Base-by-base conservation (phyloP, 2,888 invertebrate genomes). In the Nebria salina region DNA sequence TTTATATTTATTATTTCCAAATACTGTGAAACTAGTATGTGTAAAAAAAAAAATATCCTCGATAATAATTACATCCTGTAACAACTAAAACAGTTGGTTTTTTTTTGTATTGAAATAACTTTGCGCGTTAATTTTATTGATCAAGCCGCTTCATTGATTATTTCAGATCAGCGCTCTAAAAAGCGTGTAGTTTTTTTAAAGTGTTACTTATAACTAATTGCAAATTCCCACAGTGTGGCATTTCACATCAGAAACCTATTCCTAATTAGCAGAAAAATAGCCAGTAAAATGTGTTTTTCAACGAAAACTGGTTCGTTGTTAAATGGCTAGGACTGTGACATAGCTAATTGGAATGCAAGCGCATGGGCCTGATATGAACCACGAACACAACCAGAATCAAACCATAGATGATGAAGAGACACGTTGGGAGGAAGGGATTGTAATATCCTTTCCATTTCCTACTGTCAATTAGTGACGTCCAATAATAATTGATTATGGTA, bases 401-500 rank as follows among this genome's bases (percentile, higher is more conserved):
- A 25, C 68, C 26, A 34, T 34, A 0, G 13, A 70, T 34, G 34
- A 4, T 7, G 26, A 25, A 70, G 70, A 25, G 20, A 34, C 6
- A 42, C 65, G 11, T 41, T 42, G 41, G 72, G 78, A 11, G 65
- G 26, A 66, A 42, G 79, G 79, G 74, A 65, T 68, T 75, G 79
- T 79, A 79, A 80, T 80, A 80, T 80, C 80, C 80, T 80, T 80
- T 80, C 80, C 75, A 80, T 80, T 80, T 80, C 80, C 80, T 75
- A 68, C 75, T 80, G 80, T 80, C 80, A 80, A 80, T 80, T 80
- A 80, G 80, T 80, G 75, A 80, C 80, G 75, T 75, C 80, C 80
- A 80, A 80, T 80, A 80, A 80, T 80, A 80, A 80, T 80, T 80
- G 80, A 80, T 80, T 80, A 80, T 70, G 41, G 75, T 72, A 80